Evolutionary conservation across 2,113 vertebrate genomes (phyloP).

Genomic region (Nasalis larvatus): DNA sequence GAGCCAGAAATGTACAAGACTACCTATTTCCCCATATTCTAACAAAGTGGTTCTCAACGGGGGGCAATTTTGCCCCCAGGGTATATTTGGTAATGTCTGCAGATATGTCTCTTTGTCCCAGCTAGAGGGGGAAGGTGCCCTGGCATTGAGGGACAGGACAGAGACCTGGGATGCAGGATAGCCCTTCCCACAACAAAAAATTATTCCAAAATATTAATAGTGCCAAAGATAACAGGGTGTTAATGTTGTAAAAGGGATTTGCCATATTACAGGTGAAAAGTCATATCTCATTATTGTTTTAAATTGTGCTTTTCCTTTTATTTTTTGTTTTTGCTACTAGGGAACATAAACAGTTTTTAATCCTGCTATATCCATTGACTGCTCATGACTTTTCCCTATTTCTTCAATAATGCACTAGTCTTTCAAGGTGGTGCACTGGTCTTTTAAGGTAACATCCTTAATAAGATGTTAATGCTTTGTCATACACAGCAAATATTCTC

Average conservation of each 20-base stretch:
- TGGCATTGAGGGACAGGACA: too few relatives aligned
- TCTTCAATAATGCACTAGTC: neutral
- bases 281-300: neutral
- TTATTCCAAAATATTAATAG: neutral
- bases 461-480: neutral
- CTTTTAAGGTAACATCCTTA: neutral
- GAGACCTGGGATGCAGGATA: neutral
- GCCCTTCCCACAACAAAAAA: neutral
- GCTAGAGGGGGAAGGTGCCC: neutral
- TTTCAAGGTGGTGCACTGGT: neutral
- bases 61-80: neutral
- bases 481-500: neutral
- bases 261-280: neutral
- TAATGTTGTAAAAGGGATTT: neutral
- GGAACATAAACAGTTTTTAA: neutral
- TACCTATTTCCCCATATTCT: neutral
- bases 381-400: neutral
- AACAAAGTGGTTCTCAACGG: neutral
- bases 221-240: neutral
- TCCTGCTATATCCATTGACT: neutral
- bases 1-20: neutral
- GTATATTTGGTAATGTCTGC: neutral
- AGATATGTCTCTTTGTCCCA: neutral
- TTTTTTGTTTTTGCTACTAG: neutral
- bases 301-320: neutral